phyloP scores from a whole-genome alignment of 30 jellyfish, hydroid and myxozoan genomes.

The Mastigias papua region DNA sequence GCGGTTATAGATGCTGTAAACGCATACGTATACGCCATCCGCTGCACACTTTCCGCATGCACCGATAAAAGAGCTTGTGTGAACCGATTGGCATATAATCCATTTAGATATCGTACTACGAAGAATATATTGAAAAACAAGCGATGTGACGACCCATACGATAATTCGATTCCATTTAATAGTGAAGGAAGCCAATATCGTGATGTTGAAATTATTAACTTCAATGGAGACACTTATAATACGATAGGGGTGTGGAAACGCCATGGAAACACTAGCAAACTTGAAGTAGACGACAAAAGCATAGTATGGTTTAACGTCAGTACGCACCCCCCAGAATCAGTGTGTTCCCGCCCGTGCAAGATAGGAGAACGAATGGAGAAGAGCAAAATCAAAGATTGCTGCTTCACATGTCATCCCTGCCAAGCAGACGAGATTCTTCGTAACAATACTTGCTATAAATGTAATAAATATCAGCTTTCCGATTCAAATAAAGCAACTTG shows the following conservation, averaged over 20 bases:
- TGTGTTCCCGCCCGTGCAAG: slow-evolving; percentile 56
- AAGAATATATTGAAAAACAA: too few species aligned
- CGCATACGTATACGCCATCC: slow-evolving; percentile 16
- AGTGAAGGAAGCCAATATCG: slow-evolving; percentile 14
- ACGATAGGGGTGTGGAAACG: slow-evolving; percentile 31
- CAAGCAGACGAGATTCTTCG: slow-evolving; percentile 10
- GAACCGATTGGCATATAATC: not conserved
- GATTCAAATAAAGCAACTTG: slow-evolving; percentile 7
- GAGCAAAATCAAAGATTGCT: slow-evolving; percentile 44
- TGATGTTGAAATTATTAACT: slow-evolving; percentile 27
- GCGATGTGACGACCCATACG: not conserved
- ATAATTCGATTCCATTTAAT: not conserved
- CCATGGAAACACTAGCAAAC: not conserved
- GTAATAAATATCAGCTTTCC: slow-evolving; percentile 35
- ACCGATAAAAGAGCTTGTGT: not conserved
- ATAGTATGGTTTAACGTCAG: slow-evolving; percentile 26
- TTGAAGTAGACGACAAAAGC: not conserved
- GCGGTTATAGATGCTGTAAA: slow-evolving; percentile 57
- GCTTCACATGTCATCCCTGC: slow-evolving; percentile 69
- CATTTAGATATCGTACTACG: not conserved
- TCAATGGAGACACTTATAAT: slow-evolving; percentile 35
- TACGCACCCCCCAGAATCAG: slow-evolving; percentile 30
- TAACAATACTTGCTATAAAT: slow-evolving; percentile 51
- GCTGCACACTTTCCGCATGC: slow-evolving; percentile 1
- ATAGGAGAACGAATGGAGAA: slow-evolving; percentile 17